These are phyloP conservation scores for Drosophila tsacasi DNA, from an alignment of 1,140 invertebrate genomes.

Conservation along the genomic window DNA sequence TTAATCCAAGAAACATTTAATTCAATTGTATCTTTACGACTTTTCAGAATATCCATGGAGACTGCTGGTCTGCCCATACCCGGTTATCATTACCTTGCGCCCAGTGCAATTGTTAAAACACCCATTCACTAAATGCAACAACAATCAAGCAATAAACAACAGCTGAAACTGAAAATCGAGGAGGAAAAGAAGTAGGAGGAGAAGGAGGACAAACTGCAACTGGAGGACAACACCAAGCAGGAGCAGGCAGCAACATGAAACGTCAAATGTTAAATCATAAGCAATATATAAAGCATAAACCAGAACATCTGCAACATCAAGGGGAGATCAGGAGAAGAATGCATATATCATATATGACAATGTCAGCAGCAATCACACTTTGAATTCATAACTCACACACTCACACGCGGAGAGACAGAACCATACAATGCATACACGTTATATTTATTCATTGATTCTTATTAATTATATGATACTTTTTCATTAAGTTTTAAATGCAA, in stretches of 20 bases:
- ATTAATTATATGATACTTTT: constrained; percentile 78
- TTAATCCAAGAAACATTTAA: neutral
- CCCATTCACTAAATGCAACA: constrained; percentile 91
- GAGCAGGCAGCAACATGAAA: constrained; percentile 30
- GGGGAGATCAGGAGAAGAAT: constrained; percentile 13
- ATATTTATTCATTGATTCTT: constrained; percentile 84
- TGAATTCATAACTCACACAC: constrained; percentile 28
- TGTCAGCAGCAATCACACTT: constrained; percentile 42
- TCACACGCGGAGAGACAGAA: constrained; percentile 33
- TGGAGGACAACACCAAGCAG: constrained; percentile 7
- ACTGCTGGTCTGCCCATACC: constrained; percentile 94
- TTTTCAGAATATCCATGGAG: constrained; percentile 95
- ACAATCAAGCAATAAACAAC: constrained; percentile 46
- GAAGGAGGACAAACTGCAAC: constrained; percentile 6
- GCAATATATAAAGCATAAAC: constrained; percentile 56
- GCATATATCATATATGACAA: constrained; percentile 29
- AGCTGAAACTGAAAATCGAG: constrained; percentile 39
- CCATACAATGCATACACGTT: constrained; percentile 72
- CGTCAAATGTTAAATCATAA: constrained; percentile 75
- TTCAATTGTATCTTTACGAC: constrained; percentile 43
- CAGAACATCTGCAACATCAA: constrained; percentile 10
- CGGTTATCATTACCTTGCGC: constrained; percentile 95
- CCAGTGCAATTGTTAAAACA: constrained; percentile 96
- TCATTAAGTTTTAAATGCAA: constrained; percentile 75
- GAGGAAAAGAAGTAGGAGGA: constrained; percentile 6